Evolutionary conservation across 2,113 vertebrate species (phyloP).

Genomic region (Solea solea): DNA sequence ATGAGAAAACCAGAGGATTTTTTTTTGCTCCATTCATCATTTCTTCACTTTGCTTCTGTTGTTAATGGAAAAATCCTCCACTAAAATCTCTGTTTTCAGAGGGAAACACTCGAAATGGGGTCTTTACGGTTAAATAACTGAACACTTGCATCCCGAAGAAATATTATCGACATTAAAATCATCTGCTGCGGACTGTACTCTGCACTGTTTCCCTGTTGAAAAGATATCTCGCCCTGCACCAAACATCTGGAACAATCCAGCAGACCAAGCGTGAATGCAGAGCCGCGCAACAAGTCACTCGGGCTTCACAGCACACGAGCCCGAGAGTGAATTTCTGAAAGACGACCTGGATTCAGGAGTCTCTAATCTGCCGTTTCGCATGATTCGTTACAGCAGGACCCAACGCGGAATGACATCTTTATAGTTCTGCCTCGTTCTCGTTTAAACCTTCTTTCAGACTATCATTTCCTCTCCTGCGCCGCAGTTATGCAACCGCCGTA

Average conservation of each 20-base stretch:
- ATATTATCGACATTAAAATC: neutral
- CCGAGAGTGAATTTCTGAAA: neutral
- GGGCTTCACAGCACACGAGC: neutral
- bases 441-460: neutral
- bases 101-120: too few relatives aligned
- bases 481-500: neutral
- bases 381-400: neutral
- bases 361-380: slow-evolving; percentile 4
- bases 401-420: neutral
- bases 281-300: neutral
- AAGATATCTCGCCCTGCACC: neutral
- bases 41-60: too few relatives aligned
- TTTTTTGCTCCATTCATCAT: too few relatives aligned
- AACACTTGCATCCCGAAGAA: too few relatives aligned
- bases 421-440: neutral
- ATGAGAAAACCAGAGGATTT: too few relatives aligned
- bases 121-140: too few relatives aligned
- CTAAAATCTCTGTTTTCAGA: too few relatives aligned
- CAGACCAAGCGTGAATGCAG: neutral
- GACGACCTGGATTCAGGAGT: slow-evolving; percentile 7
- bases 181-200: neutral
- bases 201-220: neutral
- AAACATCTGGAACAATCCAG: neutral
- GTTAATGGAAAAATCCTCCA: too few relatives aligned
- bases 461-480: neutral